Base-by-base conservation (phyloP, 2,113 vertebrate species). In the Phodopus roborovskii region DNA sequence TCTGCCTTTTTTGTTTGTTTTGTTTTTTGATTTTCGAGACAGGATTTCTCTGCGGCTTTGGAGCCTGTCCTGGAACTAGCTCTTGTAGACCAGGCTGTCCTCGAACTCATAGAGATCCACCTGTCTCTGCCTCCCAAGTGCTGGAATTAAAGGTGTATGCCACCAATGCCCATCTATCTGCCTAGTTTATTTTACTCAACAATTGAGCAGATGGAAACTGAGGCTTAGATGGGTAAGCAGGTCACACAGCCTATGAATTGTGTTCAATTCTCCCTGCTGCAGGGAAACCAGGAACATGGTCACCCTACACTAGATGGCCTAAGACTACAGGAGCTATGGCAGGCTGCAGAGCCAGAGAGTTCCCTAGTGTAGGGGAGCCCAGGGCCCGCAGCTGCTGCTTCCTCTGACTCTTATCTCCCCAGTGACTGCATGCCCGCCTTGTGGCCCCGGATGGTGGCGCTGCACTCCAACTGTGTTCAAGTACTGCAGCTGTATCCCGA, bases 401-500 rank as follows among this genome's bases (percentile, higher is more conserved):
- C 48, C 74, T 4, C 50, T 0, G 50, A 13, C 45, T 94, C 78
- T 90, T 92, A 30, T 94, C 42, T 91, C 90, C 78, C 62, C n/a
- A 99, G 99, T 92, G 95, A 98, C 98, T 0, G 16, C 62, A 9
- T 99, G 99, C 10, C 97, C 97, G 0, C 96, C 95, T 0, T 99
- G 99, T 0, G 97, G 98, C 48, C 81, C 78, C 0, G 91, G 97
- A 0, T 99, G 98, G 98, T 99, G 99, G 99, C 94, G n/a, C 68
- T 99, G 99, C 96, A 93, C 92, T 24, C 86, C 99, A 0, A 97
- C 97, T 7, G 70, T 99, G 88, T 98, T 97, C 6, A 30, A 93
- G 64, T 99, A 98, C 93, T 99, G 99, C 36, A 90, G 91, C 96
- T 99, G 99, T 39, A 58, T 99, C 81, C 99, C 99, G 1, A 97